A percentile compares a stretch with the other conserved stretches of the same genome.
Conservation (phyloP, 2,888 invertebrate species). For the Apotomis turbidana region DNA sequence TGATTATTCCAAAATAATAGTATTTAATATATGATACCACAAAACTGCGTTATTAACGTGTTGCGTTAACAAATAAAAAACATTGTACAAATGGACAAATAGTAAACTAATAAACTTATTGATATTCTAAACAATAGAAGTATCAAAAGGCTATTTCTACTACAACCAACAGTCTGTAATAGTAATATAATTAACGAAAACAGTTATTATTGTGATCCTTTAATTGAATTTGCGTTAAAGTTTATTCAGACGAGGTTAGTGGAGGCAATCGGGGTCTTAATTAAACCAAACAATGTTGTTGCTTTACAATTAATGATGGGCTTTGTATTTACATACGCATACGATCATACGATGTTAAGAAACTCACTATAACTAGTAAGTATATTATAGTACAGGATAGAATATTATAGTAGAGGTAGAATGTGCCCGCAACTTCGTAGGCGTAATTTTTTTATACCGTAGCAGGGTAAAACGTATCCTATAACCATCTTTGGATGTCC, state of each 20-base stretch:
- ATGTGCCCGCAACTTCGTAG: too few relatives aligned
- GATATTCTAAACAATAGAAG: background rate
- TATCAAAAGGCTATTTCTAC: background rate
- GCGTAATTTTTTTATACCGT: too few relatives aligned
- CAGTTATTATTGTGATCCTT: slow-evolving; percentile 77
- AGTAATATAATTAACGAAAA: slow-evolving; percentile 76
- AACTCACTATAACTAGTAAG: slow-evolving; percentile 10
- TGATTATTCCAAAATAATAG: too few relatives aligned
- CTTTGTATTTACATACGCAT: slow-evolving; percentile 43
- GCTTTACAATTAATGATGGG: slow-evolving; percentile 68
- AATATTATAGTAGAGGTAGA: background rate
- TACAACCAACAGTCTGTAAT: slow-evolving; percentile 60
- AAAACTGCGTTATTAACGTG: too few relatives aligned
- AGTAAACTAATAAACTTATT: background rate
- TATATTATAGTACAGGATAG: background rate
- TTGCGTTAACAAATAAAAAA: too few relatives aligned
- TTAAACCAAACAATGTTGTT: slow-evolving; percentile 78
- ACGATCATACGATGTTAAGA: slow-evolving; percentile 4
- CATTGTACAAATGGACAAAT: background rate
- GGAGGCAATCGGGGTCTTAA: slow-evolving; percentile 74
- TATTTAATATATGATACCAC: too few relatives aligned
- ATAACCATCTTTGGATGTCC: too few relatives aligned
- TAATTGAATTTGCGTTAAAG: slow-evolving; percentile 77
- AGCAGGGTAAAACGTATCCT: too few relatives aligned
- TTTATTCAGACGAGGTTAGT: slow-evolving; percentile 76